A percentile compares a stretch with the other conserved stretches of the same genome.
phyloP scores from a whole-genome alignment of 2,888 invertebrate genomes.

The Sesamia inferens region DNA sequence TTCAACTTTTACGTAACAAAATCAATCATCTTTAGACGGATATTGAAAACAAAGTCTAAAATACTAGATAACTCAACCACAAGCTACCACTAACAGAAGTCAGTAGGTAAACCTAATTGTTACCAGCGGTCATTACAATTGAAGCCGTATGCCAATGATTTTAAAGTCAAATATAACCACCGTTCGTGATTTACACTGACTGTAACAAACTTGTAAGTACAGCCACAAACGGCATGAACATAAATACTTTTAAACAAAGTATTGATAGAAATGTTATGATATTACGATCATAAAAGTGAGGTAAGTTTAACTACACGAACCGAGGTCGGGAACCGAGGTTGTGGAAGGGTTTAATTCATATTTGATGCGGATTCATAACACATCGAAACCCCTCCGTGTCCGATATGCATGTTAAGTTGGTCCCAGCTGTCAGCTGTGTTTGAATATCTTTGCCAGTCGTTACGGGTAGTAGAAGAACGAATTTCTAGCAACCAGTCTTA shows the following conservation, averaged over 20 bases:
- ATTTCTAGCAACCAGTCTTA: background rate
- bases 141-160: background rate
- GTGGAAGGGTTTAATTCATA: background rate
- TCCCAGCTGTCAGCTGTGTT: too few relatives aligned
- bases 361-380: background rate
- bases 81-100: background rate
- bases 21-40: constrained; percentile 21
- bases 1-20: background rate
- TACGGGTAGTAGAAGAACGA: background rate
- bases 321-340: background rate
- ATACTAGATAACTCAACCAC: background rate
- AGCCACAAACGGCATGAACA: background rate
- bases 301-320: background rate
- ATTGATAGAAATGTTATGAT: background rate
- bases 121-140: background rate
- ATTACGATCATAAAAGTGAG: background rate
- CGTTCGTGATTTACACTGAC: background rate
- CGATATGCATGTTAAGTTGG: background rate
- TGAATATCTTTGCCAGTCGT: background rate
- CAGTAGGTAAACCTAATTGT: background rate
- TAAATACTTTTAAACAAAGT: background rate
- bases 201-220: background rate
- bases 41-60: constrained; percentile 3
- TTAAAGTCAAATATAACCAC: background rate
- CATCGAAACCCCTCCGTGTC: background rate